phyloP scores from a whole-genome alignment of 2,797 vertebrate species.

The Propithecus perrieri region DNA sequence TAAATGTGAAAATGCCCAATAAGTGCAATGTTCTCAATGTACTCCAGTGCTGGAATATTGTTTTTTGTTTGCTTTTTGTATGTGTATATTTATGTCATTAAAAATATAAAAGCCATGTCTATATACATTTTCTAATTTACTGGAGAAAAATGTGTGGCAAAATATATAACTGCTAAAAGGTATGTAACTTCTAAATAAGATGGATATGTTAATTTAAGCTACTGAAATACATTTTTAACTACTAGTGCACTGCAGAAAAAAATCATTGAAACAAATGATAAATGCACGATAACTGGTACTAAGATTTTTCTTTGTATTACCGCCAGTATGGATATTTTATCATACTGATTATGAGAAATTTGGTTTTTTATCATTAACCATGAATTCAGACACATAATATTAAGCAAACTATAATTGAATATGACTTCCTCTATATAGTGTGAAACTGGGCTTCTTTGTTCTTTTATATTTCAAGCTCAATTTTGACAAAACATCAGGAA shows the following conservation, averaged over 20 bases:
- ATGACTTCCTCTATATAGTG: background rate
- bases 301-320: background rate
- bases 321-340: background rate
- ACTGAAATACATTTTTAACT: constrained; percentile 28
- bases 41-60: background rate
- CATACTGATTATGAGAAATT: background rate
- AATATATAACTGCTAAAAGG: background rate
- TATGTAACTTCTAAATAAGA: background rate
- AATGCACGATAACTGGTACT: background rate
- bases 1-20: background rate
- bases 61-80: background rate
- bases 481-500: constrained; percentile 46
- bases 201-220: background rate
- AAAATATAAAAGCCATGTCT: background rate
- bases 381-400: constrained; percentile 21
- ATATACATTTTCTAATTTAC: constrained; percentile 3
- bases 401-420: constrained; percentile 22
- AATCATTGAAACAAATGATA: background rate
- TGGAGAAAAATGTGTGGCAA: background rate
- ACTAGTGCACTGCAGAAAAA: background rate
- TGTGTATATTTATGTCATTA: background rate
- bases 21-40: background rate
- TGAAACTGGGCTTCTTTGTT: background rate
- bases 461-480: constrained; percentile 25
- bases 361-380: constrained; percentile 22